Evolutionary conservation across 2,888 invertebrate genomes (phyloP), one percentile per base, ranked within the genome.

Genomic region (Magallana nippona): DNA sequence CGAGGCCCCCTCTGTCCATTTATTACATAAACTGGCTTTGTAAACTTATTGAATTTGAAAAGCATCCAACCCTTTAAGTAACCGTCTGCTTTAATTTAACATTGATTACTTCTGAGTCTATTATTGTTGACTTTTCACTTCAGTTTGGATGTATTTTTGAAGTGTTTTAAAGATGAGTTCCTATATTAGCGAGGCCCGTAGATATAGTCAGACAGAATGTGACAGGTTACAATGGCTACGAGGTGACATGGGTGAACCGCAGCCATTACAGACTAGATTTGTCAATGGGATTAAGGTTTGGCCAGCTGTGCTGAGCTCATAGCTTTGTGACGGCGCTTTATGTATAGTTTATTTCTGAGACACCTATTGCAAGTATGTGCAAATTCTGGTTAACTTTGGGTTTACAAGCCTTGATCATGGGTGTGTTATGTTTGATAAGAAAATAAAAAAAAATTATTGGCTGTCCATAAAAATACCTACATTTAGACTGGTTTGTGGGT

Each of bases 121-220:
- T 71, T 71, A 71, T 71, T 71, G 71, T 71, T 71, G 71, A 71
- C 71, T 71, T 71, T 71, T 71, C 71, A 71, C 71, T 71, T 71
- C 71, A 71, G 27, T 71, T 27, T 15, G 71, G 71, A 27, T 71
- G 71, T 71, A 71, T 71, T 71, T 71, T 71, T 71, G 71, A 71
- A 71, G 71, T 71, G 71, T 22, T 44, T 44, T 22, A 71, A 60
- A 71, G 27, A 71, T 22, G 71, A 71, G 71, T 71, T 71, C 71
- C 22, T 71, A 71, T 44, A 44, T 22, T 71, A 27, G 71, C 22
- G 8, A 44, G 27, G 27, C 15, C 71, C 15, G 32, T 71, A 71
- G 71, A 71, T 32, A 71, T 15, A 27, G 71, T 10, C 71, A 71
- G 71, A 71, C 71, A 27, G 15, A 32, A 32, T 71, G 22, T 71